Evolutionary conservation across 1,140 invertebrate genomes (phyloP).

Genomic region (Coptotermes formosanus): DNA sequence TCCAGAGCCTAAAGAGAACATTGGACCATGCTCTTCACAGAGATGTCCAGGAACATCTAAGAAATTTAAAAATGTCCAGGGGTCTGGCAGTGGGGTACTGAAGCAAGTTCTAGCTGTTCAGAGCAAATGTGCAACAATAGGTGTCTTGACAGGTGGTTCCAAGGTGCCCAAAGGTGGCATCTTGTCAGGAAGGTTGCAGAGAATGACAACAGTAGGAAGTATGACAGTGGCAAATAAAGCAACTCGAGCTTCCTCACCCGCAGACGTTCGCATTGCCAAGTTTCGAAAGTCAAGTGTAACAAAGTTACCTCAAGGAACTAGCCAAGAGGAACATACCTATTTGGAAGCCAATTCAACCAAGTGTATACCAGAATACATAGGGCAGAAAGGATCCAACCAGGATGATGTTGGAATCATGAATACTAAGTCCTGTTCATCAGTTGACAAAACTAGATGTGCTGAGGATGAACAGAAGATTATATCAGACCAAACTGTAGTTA

Average conservation of each 20-base stretch:
- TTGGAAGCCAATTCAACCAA: background rate
- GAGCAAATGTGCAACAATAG: background rate
- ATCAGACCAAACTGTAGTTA: slow-evolving; percentile 1
- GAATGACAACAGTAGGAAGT: background rate
- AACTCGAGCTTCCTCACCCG: background rate
- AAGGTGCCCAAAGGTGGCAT: background rate
- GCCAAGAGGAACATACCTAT: background rate
- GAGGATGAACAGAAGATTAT: slow-evolving; percentile 18
- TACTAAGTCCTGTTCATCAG: slow-evolving; percentile 1
- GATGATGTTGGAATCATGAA: background rate
- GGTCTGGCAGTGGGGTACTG: slow-evolving; percentile 9
- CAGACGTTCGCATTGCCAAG: background rate
- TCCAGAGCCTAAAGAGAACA: slow-evolving; percentile 17
- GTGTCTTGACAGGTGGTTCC: background rate
- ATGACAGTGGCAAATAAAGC: background rate
- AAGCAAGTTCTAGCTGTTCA: slow-evolving; percentile 20
- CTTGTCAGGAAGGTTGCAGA: background rate
- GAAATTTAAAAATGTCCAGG: slow-evolving; percentile 7
- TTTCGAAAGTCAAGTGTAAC: background rate
- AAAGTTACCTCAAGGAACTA: background rate
- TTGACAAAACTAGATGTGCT: background rate
- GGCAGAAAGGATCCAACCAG: background rate
- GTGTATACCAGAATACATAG: background rate
- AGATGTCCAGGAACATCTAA: background rate
- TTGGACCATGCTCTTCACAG: slow-evolving; percentile 20